Evolutionary conservation across 2,113 vertebrate genomes (phyloP), one percentile per base, ranked within the genome.

Genomic region (Sinocyclocheilus anshuiensis): DNA sequence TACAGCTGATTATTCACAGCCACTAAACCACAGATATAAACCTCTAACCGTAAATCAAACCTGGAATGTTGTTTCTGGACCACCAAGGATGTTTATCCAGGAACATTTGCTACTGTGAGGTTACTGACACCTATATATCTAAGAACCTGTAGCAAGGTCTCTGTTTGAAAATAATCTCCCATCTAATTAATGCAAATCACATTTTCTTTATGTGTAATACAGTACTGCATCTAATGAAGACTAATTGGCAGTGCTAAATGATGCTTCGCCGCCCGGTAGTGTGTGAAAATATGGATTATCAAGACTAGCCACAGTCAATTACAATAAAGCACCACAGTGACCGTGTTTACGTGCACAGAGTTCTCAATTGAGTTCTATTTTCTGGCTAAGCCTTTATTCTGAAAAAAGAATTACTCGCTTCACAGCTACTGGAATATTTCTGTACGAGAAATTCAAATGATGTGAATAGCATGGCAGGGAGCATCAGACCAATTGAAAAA

Each of bases 221-320:
- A 80, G 57, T 50, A 9, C 24, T 6, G 29, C 20, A 24, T 53
- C 53, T 83, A 82, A 77, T 24, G 72, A 86, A 72, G 84, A 84
- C 57, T 57, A 80, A 87, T 50, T 39, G 20, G 42, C 29, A n/a
- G 77, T 48, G 55, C 57, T 77, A 86, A 86, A 77, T 50, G 22
- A 81, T 55, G 81, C 69, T 33, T 65, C 16, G 13, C 81, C 26
- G 9, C 55, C 88, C 79, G 48, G 82, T 36, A 24, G 79, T 24
- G 78, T 71, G 36, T 36, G 36, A 65, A 72, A 48, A 59, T 81
- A 65, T 75, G 26, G 71, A 48, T 81, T 55, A 63, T 75, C 50
- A 59, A 33, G 65, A 55, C 15, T 3, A 11, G 1, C 55, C 7
- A 33, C 55, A 87, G 61, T 69, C 48, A 26, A 81, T 76, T 78